These are phyloP conservation scores for Saturnia pavonia DNA, from an alignment of 2,888 invertebrate species.

Conservation along the genomic window DNA sequence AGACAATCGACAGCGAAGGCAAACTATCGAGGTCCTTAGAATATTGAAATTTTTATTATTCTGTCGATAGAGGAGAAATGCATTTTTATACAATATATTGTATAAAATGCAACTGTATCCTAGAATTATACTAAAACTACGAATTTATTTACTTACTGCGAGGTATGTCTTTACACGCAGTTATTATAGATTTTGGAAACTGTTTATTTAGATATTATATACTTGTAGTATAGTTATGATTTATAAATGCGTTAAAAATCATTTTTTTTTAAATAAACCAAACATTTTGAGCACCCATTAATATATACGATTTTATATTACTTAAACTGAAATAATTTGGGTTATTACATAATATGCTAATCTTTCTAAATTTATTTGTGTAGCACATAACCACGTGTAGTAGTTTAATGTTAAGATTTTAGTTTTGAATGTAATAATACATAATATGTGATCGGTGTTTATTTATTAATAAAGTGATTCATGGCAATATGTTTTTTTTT, in stretches of 20 bases:
- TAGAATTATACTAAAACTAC: constrained; percentile 4
- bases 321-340: background rate
- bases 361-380: background rate
- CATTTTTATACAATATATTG: background rate
- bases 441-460: background rate
- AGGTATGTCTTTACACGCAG: constrained; percentile 2
- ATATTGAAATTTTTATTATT: background rate
- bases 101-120: constrained; percentile 4
- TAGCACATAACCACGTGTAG: background rate
- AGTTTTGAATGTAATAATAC: background rate
- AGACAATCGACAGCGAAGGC: background rate
- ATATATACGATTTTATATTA: background rate
- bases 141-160: constrained; percentile 2
- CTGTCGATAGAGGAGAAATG: background rate
- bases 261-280: background rate
- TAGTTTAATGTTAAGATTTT: constrained; percentile 1
- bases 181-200: background rate
- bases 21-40: background rate
- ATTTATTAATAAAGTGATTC: background rate
- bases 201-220: background rate
- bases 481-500: background rate
- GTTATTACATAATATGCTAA: background rate
- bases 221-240: constrained; percentile 4
- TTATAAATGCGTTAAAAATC: background rate
- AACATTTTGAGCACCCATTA: background rate